These are phyloP conservation scores for Girardinichthys multiradiatus DNA, from an alignment of 2,113 vertebrate genomes.

Conservation along the genomic window DNA sequence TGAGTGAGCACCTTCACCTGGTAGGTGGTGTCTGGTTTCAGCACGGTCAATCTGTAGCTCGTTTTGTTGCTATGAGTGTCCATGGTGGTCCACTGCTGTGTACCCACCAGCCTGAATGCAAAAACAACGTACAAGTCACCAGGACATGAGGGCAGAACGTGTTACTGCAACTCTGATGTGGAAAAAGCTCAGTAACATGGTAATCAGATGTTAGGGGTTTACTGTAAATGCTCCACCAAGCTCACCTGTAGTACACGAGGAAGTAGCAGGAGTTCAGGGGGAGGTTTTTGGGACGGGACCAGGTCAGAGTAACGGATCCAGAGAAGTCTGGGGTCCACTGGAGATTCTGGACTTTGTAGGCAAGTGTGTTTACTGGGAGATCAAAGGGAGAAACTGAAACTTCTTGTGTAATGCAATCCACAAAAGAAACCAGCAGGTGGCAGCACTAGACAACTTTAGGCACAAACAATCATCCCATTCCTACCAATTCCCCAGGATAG, in stretches of 20 bases:
- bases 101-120: conserved; percentile 82
- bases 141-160: neutral
- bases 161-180: neutral
- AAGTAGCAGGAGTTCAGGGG: conserved; percentile 88
- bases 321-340: conserved; percentile 91
- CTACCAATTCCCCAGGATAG: neutral
- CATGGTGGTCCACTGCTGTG: conserved; percentile 87
- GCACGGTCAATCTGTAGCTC: conserved; percentile 84
- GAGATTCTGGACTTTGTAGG: conserved; percentile 96
- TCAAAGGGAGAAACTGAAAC: neutral
- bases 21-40: conserved; percentile 93
- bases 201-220: neutral
- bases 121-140: neutral
- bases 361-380: conserved; percentile 82
- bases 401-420: neutral
- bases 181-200: neutral
- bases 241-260: conserved; percentile 88
- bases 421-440: conserved; percentile 32
- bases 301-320: conserved; percentile 89
- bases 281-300: conserved; percentile 92
- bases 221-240: neutral
- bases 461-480: neutral
- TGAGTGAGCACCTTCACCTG: conserved; percentile 95
- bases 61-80: conserved; percentile 96
- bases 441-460: conserved; percentile 1